Evolutionary conservation across 2,888 invertebrate genomes (phyloP).

Genomic region (Empis stercorea): DNA sequence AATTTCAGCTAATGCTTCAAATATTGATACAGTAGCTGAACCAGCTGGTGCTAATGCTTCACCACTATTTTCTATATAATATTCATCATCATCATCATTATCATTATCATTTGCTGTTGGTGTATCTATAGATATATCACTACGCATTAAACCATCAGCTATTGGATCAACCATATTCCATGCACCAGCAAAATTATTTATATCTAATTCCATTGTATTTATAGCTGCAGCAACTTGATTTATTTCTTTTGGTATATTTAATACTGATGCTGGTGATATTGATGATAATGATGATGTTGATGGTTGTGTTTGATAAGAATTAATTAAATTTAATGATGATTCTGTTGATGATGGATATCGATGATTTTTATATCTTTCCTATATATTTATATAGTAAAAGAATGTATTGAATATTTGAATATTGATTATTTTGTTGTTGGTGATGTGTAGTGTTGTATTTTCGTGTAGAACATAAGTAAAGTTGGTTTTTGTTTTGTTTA

Average conservation of each 20-base stretch:
- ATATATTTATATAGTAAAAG: no score
- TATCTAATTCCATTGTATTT: neutral
- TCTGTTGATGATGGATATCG: no score
- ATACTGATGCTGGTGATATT: slow-evolving; percentile 4
- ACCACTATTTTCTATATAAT: neutral
- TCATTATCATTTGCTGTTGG: slow-evolving; percentile 33
- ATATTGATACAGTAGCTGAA: slow-evolving; percentile 41
- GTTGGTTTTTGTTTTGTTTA: no score
- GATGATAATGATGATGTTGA: neutral
- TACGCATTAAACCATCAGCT: slow-evolving; percentile 17
- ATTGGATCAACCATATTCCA: slow-evolving; percentile 19
- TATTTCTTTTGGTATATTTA: neutral
- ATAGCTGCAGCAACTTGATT: neutral
- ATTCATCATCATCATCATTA: neutral
- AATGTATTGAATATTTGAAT: no score
- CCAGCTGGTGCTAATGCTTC: slow-evolving; percentile 1
- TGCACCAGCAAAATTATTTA: slow-evolving; percentile 8
- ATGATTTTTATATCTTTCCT: no score
- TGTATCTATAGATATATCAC: slow-evolving; percentile 41
- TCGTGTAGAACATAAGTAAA: no score
- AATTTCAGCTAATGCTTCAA: slow-evolving; percentile 46
- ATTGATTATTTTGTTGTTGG: no score
- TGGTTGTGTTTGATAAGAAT: no score
- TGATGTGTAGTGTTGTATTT: no score
- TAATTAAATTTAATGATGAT: neutral